Evolutionary conservation across 1,140 invertebrate species (phyloP), one percentile per base, ranked within the genome.

Genomic region (Scaptomyza montana): DNA sequence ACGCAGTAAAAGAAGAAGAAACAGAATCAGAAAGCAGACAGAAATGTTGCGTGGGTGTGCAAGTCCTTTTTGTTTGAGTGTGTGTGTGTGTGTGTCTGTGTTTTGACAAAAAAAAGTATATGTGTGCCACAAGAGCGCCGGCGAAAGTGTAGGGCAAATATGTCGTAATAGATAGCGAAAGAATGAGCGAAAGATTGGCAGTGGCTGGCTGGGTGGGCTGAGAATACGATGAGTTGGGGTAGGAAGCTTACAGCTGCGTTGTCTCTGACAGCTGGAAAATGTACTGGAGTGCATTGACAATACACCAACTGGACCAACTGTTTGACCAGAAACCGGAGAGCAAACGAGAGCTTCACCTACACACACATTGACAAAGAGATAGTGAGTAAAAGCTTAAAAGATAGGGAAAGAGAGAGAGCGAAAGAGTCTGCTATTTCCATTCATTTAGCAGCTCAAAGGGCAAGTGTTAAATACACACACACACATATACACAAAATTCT

Each of bases 261-360:
- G 82, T 73, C 78, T 63, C 78, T 87, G 82, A 89, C 82, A 87
- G 82, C 80, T 87, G 82, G 75, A 70, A 87, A 86, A 86, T 87
- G 82, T 86, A 63, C 59, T 86, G 84, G 67, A 87, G 82, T 87
- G 82, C 82, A 87, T 87, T 87, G 82, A 89, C 84, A 87, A 87
- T 82, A 87, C 71, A 25, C 45, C 36, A 49, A 33, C 30, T 33
- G 30, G 81, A 86, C 30, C 30, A 33, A 33, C 5, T 7, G 30
- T 7, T 33, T 33, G 21, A 25, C 21, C 21, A 25, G 21, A 2
- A 25, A 25, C 21, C 3, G 2, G 21, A 25, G 21, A 25, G 21
- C 21, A 25, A 25, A 25, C 21, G 21, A 25, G 0, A 25, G 77
- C 78, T 76, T 55, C 72, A 64, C 68, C 50, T 46, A 39, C 10